Evolutionary conservation across 2,113 vertebrate genomes (phyloP).

Genomic region (Melanotaenia duboulayi): DNA sequence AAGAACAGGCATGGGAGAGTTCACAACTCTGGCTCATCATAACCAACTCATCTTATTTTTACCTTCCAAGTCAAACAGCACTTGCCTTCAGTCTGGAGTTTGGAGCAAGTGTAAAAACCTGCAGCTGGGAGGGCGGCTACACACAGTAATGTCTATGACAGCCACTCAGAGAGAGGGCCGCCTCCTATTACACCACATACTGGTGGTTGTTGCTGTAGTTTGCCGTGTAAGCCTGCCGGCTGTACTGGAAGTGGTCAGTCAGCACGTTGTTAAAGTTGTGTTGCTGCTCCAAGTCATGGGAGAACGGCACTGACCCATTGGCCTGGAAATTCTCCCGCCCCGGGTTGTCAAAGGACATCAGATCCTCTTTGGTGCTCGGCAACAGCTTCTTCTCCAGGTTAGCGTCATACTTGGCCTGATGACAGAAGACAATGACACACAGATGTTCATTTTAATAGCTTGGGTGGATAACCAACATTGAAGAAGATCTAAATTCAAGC

Average conservation of each 20-base stretch:
- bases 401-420: constrained; percentile 89
- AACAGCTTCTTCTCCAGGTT: constrained; percentile 92
- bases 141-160: constrained; percentile 61
- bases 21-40: constrained; percentile 31
- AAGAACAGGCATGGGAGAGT: constrained; percentile 36
- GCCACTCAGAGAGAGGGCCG: constrained; percentile 19
- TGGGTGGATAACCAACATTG: too few relatives aligned
- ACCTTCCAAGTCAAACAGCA: constrained; percentile 33
- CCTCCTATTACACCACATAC: constrained; percentile 87
- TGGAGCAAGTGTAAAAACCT: background rate
- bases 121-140: constrained; percentile 22
- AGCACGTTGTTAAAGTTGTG: constrained; percentile 84
- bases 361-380: constrained; percentile 85
- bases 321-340: constrained; percentile 83
- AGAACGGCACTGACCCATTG: constrained; percentile 86
- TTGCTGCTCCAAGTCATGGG: constrained; percentile 83
- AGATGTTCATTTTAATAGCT: background rate
- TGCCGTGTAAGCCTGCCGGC: constrained; percentile 84
- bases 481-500: background rate
- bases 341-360: constrained; percentile 81
- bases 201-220: constrained; percentile 83
- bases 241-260: constrained; percentile 92
- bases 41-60: constrained; percentile 30
- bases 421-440: background rate
- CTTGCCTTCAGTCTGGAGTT: constrained; percentile 58